These are phyloP conservation scores for Ardeotis arabs DNA, from an alignment of 2,113 vertebrate species.

Conservation along the genomic window DNA sequence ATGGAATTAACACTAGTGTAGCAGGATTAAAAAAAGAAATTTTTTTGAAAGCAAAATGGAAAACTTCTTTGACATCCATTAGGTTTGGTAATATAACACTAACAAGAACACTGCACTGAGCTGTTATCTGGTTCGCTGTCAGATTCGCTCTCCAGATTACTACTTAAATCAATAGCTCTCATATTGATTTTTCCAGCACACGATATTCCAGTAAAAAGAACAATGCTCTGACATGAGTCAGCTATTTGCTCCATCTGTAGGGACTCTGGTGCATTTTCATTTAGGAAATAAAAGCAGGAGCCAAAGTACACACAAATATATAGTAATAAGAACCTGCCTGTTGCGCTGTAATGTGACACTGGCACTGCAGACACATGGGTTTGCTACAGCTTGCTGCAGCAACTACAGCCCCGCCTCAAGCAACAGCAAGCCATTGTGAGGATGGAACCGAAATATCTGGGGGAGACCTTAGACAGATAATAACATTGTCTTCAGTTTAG, in stretches of 20 bases:
- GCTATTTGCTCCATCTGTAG: constrained; percentile 42
- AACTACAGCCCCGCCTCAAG: not conserved
- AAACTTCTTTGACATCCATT: constrained; percentile 45
- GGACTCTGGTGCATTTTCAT: not conserved
- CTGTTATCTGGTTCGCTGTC: constrained; percentile 53
- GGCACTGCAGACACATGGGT: not conserved
- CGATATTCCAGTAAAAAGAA: constrained; percentile 70
- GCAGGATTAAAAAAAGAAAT: not conserved
- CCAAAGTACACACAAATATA: not conserved
- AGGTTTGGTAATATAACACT: constrained; percentile 46
- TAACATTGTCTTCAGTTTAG: not conserved
- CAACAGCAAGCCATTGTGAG: not conserved
- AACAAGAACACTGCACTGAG: not conserved
- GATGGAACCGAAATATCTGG: not conserved
- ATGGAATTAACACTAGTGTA: not conserved
- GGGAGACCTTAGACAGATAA: not conserved
- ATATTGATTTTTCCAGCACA: constrained; percentile 66
- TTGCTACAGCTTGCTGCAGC: not conserved
- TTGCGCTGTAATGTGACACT: not conserved
- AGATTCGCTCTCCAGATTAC: constrained; percentile 48
- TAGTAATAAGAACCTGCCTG: not conserved
- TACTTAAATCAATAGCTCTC: constrained; percentile 71
- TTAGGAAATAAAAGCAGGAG: constrained; percentile 6
- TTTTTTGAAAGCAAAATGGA: constrained; percentile 28
- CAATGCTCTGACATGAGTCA: constrained; percentile 56